phyloP scores from a whole-genome alignment of 2,888 invertebrate genomes.

The Callyntrura guangdongensis region DNA sequence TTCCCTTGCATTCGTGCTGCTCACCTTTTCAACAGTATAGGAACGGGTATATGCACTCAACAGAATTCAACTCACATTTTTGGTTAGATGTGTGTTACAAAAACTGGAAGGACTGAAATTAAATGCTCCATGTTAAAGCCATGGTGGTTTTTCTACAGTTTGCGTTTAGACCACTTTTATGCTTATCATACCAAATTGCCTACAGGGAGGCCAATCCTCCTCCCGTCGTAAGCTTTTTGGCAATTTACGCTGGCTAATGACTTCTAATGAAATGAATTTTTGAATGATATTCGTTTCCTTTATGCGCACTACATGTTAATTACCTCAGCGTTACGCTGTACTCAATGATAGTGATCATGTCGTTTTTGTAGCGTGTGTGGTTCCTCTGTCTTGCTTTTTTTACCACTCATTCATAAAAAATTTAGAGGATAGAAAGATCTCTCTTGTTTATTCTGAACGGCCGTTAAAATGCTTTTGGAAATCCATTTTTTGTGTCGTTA shows the following conservation, averaged over 20 bases:
- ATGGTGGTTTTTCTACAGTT: too few species aligned
- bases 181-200: neutral
- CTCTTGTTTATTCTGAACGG: neutral
- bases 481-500: slow-evolving; percentile 12
- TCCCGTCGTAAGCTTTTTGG: slow-evolving; percentile 7
- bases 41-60: too few species aligned
- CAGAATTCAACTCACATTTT: neutral
- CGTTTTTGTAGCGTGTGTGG: slow-evolving; percentile 3
- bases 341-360: neutral
- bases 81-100: neutral
- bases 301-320: slow-evolving; percentile 36
- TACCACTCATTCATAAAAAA: slow-evolving; percentile 32
- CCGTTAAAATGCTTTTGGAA: slow-evolving; percentile 3
- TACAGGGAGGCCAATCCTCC: slow-evolving; percentile 64
- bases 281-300: slow-evolving; percentile 54
- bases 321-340: slow-evolving; percentile 12
- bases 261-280: slow-evolving; percentile 74
- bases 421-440: neutral
- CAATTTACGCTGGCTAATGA: slow-evolving; percentile 66
- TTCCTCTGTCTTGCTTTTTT: neutral
- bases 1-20: too few species aligned
- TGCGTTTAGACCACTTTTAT: neutral
- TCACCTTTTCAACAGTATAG: too few species aligned
- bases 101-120: neutral
- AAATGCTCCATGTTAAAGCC: neutral